Percentiles rank a stretch among this genome's conserved stretches.
phyloP scores from a whole-genome alignment of 2,797 vertebrate genomes.

The Enoplosus armatus region DNA sequence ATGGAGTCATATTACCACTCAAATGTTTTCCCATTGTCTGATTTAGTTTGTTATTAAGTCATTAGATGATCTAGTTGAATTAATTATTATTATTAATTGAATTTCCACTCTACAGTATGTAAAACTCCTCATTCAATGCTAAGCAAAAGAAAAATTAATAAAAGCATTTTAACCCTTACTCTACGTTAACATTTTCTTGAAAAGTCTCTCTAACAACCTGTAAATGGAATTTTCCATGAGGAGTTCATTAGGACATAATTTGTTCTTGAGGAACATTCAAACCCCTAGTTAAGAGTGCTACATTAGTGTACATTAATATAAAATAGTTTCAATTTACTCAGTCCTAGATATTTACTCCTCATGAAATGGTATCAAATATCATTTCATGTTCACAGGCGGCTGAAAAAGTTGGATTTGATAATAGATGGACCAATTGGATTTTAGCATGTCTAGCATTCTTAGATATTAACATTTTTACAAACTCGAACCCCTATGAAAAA shows the following conservation, averaged over 20 bases:
- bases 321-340: background rate
- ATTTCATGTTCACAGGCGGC: background rate
- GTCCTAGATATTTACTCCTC: background rate
- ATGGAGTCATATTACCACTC: background rate
- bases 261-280: background rate
- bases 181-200: background rate
- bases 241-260: background rate
- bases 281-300: background rate
- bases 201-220: background rate
- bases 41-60: background rate
- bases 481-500: background rate
- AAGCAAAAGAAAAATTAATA: no score
- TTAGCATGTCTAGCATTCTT: background rate
- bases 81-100: no score
- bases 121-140: background rate
- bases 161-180: no score
- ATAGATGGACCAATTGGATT: background rate
- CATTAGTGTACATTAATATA: background rate
- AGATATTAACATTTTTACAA: constrained; percentile 1
- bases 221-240: background rate
- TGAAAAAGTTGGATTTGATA: no score
- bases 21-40: background rate
- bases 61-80: background rate
- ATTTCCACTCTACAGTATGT: no score
- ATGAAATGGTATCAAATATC: background rate